These are phyloP conservation scores for Cavia aperea DNA, from an alignment of 2,113 vertebrate genomes.

Conservation along the genomic window DNA sequence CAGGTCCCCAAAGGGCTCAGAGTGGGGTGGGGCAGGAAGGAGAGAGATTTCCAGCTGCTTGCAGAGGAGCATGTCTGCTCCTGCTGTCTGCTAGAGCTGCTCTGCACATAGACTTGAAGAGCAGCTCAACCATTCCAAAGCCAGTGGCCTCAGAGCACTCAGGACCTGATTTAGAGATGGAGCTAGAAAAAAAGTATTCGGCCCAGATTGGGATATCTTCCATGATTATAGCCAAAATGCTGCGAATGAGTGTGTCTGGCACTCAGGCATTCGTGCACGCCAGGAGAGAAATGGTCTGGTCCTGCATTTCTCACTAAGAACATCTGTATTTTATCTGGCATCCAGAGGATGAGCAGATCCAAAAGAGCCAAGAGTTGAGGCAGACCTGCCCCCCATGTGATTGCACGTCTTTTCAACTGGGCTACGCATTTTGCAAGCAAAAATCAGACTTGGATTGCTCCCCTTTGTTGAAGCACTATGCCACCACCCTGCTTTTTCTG, in stretches of 20 bases:
- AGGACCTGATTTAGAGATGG: constrained; percentile 33
- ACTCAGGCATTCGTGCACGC: constrained; percentile 55
- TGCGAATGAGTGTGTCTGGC: constrained; percentile 58
- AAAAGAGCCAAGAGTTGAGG: constrained; percentile 67
- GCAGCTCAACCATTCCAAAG: neutral
- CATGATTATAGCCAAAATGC: constrained; percentile 60
- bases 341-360: constrained; percentile 68
- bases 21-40: neutral
- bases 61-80: neutral
- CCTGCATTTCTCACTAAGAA: constrained; percentile 65
- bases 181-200: constrained; percentile 49
- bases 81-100: neutral
- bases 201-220: constrained; percentile 44
- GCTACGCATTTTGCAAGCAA: constrained; percentile 57
- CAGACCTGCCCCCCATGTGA: constrained; percentile 63
- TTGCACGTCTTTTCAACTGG: constrained; percentile 53
- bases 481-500: constrained; percentile 2
- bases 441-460: constrained; percentile 20
- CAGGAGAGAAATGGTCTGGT: constrained; percentile 50
- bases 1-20: neutral
- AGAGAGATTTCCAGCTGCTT: neutral
- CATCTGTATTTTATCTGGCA: constrained; percentile 77
- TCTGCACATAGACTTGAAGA: constrained; percentile 5
- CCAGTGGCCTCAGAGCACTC: neutral
- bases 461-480: constrained; percentile 3